Evolutionary conservation across 1,140 invertebrate species (phyloP).

Genomic region (Nilaparvata lugens): DNA sequence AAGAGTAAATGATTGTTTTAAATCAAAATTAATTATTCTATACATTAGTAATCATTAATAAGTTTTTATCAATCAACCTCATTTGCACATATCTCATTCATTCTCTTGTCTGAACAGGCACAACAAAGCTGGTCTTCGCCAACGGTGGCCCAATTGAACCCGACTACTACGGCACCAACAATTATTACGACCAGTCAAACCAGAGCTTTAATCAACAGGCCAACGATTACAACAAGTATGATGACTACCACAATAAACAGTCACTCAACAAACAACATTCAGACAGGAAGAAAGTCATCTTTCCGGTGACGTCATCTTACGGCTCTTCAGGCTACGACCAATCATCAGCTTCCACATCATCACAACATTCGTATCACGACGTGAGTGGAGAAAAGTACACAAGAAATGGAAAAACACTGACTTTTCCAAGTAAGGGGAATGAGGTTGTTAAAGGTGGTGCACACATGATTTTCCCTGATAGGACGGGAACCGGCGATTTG

Average conservation of each 20-base stretch:
- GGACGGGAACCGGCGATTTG: constrained; percentile 28
- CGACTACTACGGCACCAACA: background rate
- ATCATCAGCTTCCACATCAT: background rate
- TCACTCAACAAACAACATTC: no score
- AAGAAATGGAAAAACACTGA: constrained; percentile 16
- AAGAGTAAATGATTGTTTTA: no score
- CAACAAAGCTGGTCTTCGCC: background rate
- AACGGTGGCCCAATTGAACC: background rate
- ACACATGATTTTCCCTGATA: constrained; percentile 28
- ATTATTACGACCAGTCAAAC: background rate
- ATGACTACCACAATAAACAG: no score
- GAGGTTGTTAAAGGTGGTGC: background rate
- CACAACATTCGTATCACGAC: background rate
- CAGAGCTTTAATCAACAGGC: background rate
- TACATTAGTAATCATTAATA: no score
- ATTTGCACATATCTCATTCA: no score
- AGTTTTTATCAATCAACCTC: no score
- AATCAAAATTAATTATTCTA: no score
- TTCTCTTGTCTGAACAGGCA: no score
- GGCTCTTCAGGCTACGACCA: no score
- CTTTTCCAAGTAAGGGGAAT: constrained; percentile 11
- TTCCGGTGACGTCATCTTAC: no score
- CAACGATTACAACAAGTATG: no score
- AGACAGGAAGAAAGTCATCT: no score
- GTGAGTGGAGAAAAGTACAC: background rate